Base-by-base conservation (phyloP, 2,797 vertebrate species). In the Sardinella longiceps region DNA sequence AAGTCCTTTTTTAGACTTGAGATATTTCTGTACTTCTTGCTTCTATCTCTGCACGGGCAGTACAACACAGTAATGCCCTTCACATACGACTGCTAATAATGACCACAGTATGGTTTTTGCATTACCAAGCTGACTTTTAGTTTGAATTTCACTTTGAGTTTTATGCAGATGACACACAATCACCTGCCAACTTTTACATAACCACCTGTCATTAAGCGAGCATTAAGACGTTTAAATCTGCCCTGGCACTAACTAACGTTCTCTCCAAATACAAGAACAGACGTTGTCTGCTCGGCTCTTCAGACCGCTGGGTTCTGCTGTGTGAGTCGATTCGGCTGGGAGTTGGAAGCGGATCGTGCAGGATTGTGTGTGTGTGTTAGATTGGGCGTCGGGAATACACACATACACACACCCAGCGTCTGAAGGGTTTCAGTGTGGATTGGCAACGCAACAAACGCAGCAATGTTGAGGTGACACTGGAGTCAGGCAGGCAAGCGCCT, bases 401-500 rank as follows among this genome's bases (percentile, higher is more conserved):
- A 18, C 63, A 6, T 14, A 30, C 18, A 70, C 30, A 70, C 63
- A 18, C 63, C 63, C 63, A 37, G 9, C 0, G n/a, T 60, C n/a
- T 60, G 56, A 60, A 70, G 63, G 63, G 1, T 33, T 15, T 70
- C 63, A 33, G 63, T 70, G 63, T 15, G 30, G 63, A 70, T 33
- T 33, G 63, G 63, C 63, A 70, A 33, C 12, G 30, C 30, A 33
- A 33, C 56, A 33, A 70, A 37, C 56, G n/a, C 5, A 5, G 43
- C 80, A 28, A 74, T 28, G 56, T 28, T 56, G 83, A 80, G 66
- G 23, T 28, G 58, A 46, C 77, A 28, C 60, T 45, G 12, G 46
- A 70, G 15, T 46, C 45, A 46, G 23, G 80, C 45, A 46, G 23
- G 80, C 39, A 80, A n/a, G 82, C 46, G 81, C 83, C 80, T 86